Evolutionary conservation across 2,797 vertebrate species (phyloP).

Genomic region (Amniataba percoides): DNA sequence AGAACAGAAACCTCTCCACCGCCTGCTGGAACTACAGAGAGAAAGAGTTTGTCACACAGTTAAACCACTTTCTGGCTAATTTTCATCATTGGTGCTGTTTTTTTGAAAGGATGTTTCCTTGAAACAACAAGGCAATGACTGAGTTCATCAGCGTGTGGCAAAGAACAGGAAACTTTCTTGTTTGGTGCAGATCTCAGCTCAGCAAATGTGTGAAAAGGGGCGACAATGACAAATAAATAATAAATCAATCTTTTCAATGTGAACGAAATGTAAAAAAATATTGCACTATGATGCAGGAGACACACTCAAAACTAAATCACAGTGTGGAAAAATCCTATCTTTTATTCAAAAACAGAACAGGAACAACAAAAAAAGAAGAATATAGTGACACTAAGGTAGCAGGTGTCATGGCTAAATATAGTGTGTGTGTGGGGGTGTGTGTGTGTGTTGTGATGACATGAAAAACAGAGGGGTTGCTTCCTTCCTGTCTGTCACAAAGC

Average conservation of each 20-base stretch:
- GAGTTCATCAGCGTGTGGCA: neutral
- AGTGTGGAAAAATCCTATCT: no score
- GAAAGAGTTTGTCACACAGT: neutral
- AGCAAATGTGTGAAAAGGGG: neutral
- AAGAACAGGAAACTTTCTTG: neutral
- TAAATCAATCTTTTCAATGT: neutral
- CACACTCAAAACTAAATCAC: neutral
- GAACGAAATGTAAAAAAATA: neutral
- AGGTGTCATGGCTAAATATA: conserved; percentile 43
- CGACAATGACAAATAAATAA: neutral
- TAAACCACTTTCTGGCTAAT: neutral
- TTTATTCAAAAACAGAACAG: neutral
- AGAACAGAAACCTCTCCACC: conserved; percentile 95
- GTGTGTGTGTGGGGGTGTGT: conserved; percentile 1
- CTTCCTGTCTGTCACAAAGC: conserved; percentile 68
- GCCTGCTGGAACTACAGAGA: conserved; percentile 92
- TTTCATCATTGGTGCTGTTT: no score
- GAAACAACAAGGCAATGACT: neutral
- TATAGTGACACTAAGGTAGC: neutral
- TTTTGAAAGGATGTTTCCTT: neutral
- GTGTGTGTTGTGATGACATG: conserved; percentile 50
- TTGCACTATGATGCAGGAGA: neutral
- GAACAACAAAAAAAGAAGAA: neutral
- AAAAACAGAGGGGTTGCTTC: conserved; percentile 67
- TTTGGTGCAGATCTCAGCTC: neutral